Base-by-base conservation (phyloP, 35 echinoderm and acorn worm genomes). In the Chiridota heheva region DNA sequence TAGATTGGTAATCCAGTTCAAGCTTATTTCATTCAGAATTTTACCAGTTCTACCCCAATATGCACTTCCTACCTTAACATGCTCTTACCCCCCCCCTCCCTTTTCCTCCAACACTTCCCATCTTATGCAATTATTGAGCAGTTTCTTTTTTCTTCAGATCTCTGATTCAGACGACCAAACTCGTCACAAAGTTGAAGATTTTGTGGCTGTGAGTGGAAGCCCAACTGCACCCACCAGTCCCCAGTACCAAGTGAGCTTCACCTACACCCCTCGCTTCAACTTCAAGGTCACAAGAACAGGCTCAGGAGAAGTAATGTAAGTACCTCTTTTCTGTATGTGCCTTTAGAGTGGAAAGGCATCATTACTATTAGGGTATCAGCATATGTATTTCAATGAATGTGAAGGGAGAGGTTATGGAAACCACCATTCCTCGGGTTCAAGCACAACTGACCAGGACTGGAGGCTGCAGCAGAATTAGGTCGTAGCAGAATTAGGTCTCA, bases 241-340 rank as follows among this genome's bases (percentile, higher is more conserved):
- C 0, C 41, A 60, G 2, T 92, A 92, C 28, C 43, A 69, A 7
- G 64, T 92, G 22, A 28, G 20, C 5, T 92, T 91, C 65, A 78
- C 60, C 72, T 78, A 77, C 10, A 33, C 71, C 42, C 81, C 81
- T 0, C 53, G 84, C 72, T 91, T 91, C 36, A 91, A 73, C 55
- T 85, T 91, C 31, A 55, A 68, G 24, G 58, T 91, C 15, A 91
- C 81, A 2, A 73, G 88, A 39, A 80, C 49, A 42, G 53, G 42
- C n/a, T 85, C 88, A 40, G 88, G 82, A 20, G 71, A 51, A 33
- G 73, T 85, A 1, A 58, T 91, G 88, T 91, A 70, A 91, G 81
- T 61, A 38, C 29, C 8, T 27, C 4, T 30, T 29, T 30, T 67
- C 17, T 31, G 27, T 68, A 4, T 2, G 24, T 56, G 49, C 16